Evolutionary conservation across 1,140 invertebrate genomes (phyloP).

Genomic region (Camponotus pennsylvanicus): DNA sequence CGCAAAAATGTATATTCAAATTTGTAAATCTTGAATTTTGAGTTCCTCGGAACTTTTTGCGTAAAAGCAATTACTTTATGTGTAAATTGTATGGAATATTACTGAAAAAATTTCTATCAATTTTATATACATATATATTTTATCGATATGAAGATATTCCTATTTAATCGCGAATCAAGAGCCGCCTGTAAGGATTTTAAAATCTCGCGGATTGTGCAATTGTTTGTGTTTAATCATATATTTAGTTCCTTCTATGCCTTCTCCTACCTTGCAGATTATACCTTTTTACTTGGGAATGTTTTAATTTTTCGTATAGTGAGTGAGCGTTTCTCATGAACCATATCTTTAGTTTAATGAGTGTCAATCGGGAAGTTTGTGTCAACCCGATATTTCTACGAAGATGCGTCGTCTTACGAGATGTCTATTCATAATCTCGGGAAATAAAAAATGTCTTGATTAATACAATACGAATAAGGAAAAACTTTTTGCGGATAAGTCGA

Average conservation of each 20-base stretch:
- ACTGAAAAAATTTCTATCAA: constrained; percentile 17
- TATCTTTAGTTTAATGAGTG: constrained; percentile 13
- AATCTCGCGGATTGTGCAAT: constrained; percentile 21
- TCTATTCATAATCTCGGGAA: constrained; percentile 20
- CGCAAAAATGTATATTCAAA: neutral
- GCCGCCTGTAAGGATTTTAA: neutral
- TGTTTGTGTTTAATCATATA: neutral
- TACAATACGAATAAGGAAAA: neutral
- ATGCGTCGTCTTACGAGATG: neutral
- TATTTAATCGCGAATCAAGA: constrained; percentile 10
- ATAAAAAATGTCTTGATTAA: neutral
- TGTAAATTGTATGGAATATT: constrained; percentile 29
- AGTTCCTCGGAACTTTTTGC: neutral
- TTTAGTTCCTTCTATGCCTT: neutral
- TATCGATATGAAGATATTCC: too few relatives aligned
- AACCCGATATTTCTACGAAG: neutral
- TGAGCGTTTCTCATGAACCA: constrained; percentile 1
- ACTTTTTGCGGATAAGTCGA: neutral
- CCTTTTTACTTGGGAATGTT: constrained; percentile 14
- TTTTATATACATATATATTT: neutral
- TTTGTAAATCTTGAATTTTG: constrained; percentile 14
- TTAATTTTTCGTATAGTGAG: constrained; percentile 7
- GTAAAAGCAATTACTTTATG: neutral
- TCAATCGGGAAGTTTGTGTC: neutral
- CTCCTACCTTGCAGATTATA: neutral